phyloP scores from a whole-genome alignment of 2,797 vertebrate species.

The Muscicapa comitata region DNA sequence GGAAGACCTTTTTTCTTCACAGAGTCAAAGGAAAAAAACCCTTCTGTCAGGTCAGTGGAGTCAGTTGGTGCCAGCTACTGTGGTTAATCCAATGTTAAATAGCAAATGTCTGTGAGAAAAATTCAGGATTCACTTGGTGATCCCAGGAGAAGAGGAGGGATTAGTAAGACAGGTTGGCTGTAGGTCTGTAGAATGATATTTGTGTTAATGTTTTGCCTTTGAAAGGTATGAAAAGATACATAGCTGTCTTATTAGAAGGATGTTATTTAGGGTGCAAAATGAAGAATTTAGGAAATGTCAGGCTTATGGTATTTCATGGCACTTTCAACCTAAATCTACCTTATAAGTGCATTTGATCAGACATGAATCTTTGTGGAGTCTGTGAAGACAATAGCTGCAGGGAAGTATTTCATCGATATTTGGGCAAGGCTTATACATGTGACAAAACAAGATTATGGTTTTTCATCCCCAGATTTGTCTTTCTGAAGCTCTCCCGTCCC shows the following conservation, averaged over 20 bases:
- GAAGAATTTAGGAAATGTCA: background rate
- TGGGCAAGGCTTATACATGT: background rate
- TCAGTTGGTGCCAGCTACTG: background rate
- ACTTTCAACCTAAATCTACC: background rate
- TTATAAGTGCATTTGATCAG: background rate
- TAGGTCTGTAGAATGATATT: background rate
- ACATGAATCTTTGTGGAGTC: background rate
- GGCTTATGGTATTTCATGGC: background rate
- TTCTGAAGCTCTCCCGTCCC: background rate
- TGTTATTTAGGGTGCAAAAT: background rate
- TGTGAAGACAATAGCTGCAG: accelerated
- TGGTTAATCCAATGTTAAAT: background rate
- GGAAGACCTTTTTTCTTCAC: background rate
- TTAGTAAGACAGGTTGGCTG: background rate
- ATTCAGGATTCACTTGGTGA: background rate
- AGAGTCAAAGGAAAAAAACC: background rate
- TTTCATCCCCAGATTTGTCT: background rate
- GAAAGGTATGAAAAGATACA: background rate
- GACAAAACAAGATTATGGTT: background rate
- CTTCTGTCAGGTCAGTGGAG: accelerated
- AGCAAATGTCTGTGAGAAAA: background rate
- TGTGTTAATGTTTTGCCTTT: background rate
- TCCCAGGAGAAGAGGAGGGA: background rate
- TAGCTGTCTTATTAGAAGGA: background rate
- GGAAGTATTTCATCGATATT: background rate